A percentile compares a stretch with the other conserved stretches of the same genome.
These are phyloP conservation scores for Myanophis thanlyinensis DNA, from an alignment of 2,113 vertebrate species.

Conservation along the genomic window DNA sequence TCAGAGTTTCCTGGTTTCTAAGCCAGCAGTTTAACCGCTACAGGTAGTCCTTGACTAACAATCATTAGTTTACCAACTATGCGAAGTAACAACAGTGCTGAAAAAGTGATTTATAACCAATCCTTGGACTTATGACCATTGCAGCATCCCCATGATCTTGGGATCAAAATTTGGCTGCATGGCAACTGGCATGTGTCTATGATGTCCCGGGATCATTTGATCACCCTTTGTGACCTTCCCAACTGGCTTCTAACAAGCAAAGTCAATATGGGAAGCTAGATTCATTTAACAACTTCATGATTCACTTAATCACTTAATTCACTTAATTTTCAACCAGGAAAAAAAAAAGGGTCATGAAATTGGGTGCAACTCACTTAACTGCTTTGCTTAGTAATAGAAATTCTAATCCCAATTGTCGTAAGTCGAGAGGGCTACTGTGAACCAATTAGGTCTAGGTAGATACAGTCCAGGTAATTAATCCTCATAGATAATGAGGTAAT, in stretches of 20 bases:
- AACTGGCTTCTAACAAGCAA: not conserved
- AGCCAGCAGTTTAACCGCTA: not conserved
- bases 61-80: not conserved
- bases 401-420: not conserved
- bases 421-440: not conserved
- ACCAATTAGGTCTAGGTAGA: not conserved
- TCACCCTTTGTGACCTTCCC: not conserved
- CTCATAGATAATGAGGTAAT: not conserved
- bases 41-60: not conserved
- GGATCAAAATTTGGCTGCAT: not conserved
- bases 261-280: not conserved
- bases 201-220: not conserved
- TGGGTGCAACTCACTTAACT: not conserved
- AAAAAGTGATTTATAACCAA: not conserved
- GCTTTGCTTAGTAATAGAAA: not conserved
- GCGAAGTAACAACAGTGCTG: not conserved
- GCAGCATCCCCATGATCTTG: not conserved
- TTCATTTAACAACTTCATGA: not conserved
- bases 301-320: not conserved
- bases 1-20: not conserved
- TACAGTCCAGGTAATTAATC: not conserved
- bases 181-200: not conserved
- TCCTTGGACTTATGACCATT: not conserved
- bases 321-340: not conserved
- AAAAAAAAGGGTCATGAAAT: not conserved